A percentile compares a stretch with the other conserved stretches of the same genome.
Evolutionary conservation across 2,113 vertebrate species (phyloP).

Genomic region (Callospermophilus lateralis): DNA sequence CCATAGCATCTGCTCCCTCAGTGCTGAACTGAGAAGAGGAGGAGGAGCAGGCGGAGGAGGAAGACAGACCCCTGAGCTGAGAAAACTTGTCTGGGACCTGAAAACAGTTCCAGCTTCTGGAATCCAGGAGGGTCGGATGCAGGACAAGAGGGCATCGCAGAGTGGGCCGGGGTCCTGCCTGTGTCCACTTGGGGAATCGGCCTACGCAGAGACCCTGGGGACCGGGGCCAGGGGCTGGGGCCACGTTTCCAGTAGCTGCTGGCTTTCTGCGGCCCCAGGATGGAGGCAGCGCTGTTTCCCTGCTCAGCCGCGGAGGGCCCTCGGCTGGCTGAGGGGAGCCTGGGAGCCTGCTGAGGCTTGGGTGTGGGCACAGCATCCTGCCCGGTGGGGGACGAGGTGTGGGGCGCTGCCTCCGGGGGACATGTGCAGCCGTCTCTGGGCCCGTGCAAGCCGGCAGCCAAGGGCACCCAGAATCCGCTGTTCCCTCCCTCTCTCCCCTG

Average conservation of each 20-base stretch:
- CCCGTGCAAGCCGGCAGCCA: neutral
- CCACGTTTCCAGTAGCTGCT: neutral
- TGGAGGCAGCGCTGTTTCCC: neutral
- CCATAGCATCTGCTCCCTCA: neutral
- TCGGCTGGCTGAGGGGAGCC: neutral
- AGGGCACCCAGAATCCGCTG: neutral
- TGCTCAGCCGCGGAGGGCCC: neutral
- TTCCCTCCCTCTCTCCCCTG: neutral
- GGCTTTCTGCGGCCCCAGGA: neutral
- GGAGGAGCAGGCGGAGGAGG: neutral
- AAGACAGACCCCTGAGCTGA: neutral
- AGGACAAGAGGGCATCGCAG: neutral
- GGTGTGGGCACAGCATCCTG: neutral
- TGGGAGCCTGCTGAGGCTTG: neutral
- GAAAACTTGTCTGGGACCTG: neutral
- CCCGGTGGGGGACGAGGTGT: too few species aligned
- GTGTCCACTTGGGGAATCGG: neutral
- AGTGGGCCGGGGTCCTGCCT: neutral
- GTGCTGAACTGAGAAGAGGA: neutral
- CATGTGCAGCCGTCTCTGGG: fast-evolving
- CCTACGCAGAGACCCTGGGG: neutral
- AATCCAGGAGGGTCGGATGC: neutral
- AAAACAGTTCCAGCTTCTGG: neutral
- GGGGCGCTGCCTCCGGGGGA: neutral
- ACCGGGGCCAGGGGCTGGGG: neutral